Conservation (phyloP, 2,888 invertebrate species). For the Nudaria mundana region DNA sequence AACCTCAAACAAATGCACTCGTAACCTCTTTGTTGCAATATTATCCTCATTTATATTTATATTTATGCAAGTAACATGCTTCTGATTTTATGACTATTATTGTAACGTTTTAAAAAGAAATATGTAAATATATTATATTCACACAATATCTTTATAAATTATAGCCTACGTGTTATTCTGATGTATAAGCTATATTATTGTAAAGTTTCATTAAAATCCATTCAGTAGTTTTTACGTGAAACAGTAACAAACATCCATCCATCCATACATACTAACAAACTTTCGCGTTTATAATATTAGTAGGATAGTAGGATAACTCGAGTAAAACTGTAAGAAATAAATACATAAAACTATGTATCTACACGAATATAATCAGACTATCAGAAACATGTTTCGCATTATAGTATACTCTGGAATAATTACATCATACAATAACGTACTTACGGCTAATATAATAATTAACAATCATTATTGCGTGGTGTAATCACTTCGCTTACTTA, state of each 20-base stretch:
- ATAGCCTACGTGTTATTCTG: too few relatives aligned
- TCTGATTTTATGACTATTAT: slow-evolving; percentile 41
- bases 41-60: slow-evolving; percentile 39
- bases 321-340: too few relatives aligned
- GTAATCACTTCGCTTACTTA: slow-evolving; percentile 14
- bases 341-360: slow-evolving; percentile 29
- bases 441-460: slow-evolving; percentile 12
- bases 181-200: too few relatives aligned
- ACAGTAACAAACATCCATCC: too few relatives aligned
- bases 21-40: slow-evolving; percentile 40
- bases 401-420: slow-evolving; percentile 19
- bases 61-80: slow-evolving; percentile 45
- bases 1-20: slow-evolving; percentile 51
- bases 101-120: slow-evolving; percentile 7
- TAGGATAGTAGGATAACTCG: too few relatives aligned
- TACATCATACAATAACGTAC: slow-evolving; percentile 22
- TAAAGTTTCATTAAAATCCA: too few relatives aligned
- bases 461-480: slow-evolving; percentile 18
- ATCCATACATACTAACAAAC: too few relatives aligned
- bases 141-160: too few relatives aligned
- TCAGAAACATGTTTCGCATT: slow-evolving; percentile 52
- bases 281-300: too few relatives aligned
- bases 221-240: too few relatives aligned
- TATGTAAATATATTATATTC: slow-evolving; percentile 3
- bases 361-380: slow-evolving; percentile 27